phyloP scores from a whole-genome alignment of 2,888 invertebrate genomes.

The Hecatera dysodea region DNA sequence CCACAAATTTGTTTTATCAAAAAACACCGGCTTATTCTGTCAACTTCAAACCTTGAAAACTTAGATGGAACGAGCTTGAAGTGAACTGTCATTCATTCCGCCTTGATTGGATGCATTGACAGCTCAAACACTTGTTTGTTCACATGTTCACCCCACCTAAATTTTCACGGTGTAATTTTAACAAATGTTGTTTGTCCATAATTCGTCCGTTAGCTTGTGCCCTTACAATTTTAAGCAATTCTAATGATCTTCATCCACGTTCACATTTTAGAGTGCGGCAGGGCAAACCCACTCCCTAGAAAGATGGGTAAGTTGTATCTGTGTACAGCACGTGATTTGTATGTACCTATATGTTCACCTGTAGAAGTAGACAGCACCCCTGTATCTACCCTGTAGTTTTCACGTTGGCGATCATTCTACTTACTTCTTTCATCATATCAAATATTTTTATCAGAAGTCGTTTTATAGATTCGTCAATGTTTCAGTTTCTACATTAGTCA shows the following conservation, averaged over 20 bases:
- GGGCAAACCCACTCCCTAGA: slow-evolving; percentile 89
- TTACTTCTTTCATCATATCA: not conserved
- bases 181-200: not conserved
- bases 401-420: slow-evolving; percentile 23
- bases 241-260: slow-evolving; percentile 62
- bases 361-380: slow-evolving; percentile 40
- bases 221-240: slow-evolving; percentile 35
- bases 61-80: too few species aligned
- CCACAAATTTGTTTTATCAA: too few species aligned
- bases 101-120: too few species aligned
- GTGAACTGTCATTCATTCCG: too few species aligned
- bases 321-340: slow-evolving; percentile 62
- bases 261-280: slow-evolving; percentile 88
- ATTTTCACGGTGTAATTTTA: not conserved
- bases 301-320: slow-evolving; percentile 86
- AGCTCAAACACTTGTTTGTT: too few species aligned
- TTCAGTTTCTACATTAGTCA: not conserved
- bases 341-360: slow-evolving; percentile 27
- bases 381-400: slow-evolving; percentile 24
- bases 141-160: too few species aligned
- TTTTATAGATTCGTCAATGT: not conserved
- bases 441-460: not conserved
- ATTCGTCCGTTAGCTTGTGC: slow-evolving; percentile 29
- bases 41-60: not conserved
- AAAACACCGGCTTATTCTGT: not conserved